Base-by-base conservation (phyloP, 2,888 invertebrate genomes). In the Ichneumoninae sp. region DNA sequence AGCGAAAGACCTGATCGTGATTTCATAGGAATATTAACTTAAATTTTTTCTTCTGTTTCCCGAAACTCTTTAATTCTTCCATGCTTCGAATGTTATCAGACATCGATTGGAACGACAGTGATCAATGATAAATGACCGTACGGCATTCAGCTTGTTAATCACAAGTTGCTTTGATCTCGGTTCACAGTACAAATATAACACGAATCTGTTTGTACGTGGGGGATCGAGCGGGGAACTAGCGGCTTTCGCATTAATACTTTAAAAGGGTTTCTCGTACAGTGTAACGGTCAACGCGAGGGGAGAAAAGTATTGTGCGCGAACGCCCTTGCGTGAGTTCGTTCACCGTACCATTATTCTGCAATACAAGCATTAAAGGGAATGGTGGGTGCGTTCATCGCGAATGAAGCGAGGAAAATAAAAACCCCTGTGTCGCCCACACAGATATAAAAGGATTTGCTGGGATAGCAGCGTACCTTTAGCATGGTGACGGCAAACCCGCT, bases 351-450 rank as follows among this genome's bases (percentile, higher is more conserved):
- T 36, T 22, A 10, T 54, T 54, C 7, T 22, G 7, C 54, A 22
- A 22, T 54, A 54, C 22, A 54, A 3, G 54, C 22, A 8, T 19
- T 10, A 19, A 54, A 22, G 22, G 54, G 22, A 22, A 54, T 54
- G 22, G 22, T 10, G 8, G 8, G 22, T 19, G 54, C 54, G 54
- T 54, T 19, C 54, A 54, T 54, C 54, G 10, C 54, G 22, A 54
- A 22, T 54, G 54, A 54, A 8, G 8, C 54, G 54, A 54, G 22
- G 54, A 54, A 54, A 54, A 54, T 22, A 54, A 54, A 54, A 22
- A 22, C 2, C 8, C 10, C 22, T 54, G 22, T 7, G 22, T 54
- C 2, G 8, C 8, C 10, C 40, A 10, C 8, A 8, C 40, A 10
- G 40, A 40, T 10, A 40, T 10, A 40, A 40, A 40, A 40, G 40